Conservation (phyloP, 2,888 invertebrate species). For the Malthinus flaveolus region DNA sequence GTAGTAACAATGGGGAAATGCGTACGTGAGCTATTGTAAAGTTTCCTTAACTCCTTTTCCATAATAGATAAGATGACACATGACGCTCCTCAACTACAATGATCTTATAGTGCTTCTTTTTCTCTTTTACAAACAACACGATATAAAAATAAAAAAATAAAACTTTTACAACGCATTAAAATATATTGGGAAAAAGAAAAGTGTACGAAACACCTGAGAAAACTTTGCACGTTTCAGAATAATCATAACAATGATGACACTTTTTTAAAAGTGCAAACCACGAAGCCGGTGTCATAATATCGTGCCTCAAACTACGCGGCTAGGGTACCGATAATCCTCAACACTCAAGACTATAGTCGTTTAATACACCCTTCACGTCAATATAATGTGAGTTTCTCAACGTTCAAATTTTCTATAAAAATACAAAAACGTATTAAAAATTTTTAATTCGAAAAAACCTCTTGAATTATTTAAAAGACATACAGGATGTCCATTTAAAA, state of each 20-base stretch:
- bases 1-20: conserved; percentile 33
- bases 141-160: conserved; percentile 13
- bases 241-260: conserved; percentile 35
- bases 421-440: too few species aligned
- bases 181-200: conserved; percentile 15
- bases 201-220: conserved; percentile 20
- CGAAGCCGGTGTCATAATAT: conserved; percentile 32
- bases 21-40: conserved; percentile 31
- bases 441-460: too few species aligned
- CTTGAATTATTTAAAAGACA: too few species aligned
- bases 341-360: conserved; percentile 23
- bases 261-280: conserved; percentile 34
- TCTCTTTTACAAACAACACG: conserved; percentile 13
- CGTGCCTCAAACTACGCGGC: conserved; percentile 32
- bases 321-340: conserved; percentile 32
- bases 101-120: conserved; percentile 10
- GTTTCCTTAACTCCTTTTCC: conserved; percentile 35
- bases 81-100: conserved; percentile 17
- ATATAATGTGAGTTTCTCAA: conserved; percentile 9
- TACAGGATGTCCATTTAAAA: too few species aligned
- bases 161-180: conserved; percentile 16
- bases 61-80: conserved; percentile 36
- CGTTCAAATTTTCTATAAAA: too few species aligned
- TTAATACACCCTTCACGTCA: conserved; percentile 28
- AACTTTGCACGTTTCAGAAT: conserved; percentile 31